phyloP scores from a whole-genome alignment of 2,113 vertebrate genomes.

The Campylorhamphus procurvoides region DNA sequence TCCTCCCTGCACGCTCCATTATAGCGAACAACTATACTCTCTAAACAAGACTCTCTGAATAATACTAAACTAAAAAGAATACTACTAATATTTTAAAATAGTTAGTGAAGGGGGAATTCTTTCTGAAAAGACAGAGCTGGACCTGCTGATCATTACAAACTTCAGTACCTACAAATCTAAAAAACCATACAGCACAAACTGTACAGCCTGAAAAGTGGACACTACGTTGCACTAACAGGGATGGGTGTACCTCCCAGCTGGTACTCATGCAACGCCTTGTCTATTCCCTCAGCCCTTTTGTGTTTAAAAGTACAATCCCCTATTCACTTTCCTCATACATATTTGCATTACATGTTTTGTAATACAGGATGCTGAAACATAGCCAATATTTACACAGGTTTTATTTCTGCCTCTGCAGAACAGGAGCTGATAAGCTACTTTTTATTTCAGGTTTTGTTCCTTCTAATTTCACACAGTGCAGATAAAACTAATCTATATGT shows the following conservation, averaged over 20 bases:
- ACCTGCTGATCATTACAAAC: neutral
- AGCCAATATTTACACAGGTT: slow-evolving; percentile 27
- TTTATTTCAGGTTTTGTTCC: slow-evolving; percentile 51
- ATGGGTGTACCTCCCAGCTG: neutral
- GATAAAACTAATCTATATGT: slow-evolving; percentile 42
- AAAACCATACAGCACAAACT: fast-evolving
- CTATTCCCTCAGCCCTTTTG: neutral
- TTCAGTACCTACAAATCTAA: neutral
- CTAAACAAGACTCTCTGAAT: neutral
- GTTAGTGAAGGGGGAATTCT: fast-evolving
- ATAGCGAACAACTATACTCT: neutral
- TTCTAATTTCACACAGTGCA: slow-evolving; percentile 33
- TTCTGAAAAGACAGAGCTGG: neutral
- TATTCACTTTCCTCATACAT: neutral
- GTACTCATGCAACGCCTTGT: neutral
- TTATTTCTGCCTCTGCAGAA: slow-evolving; percentile 17
- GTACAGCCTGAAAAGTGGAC: neutral
- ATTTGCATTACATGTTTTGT: neutral
- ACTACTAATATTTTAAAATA: neutral
- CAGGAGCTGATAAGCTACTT: slow-evolving; percentile 32
- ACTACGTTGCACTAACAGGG: fast-evolving
- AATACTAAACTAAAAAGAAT: too few species aligned
- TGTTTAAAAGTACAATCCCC: neutral
- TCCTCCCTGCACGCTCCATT: neutral
- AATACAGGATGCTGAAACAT: slow-evolving; percentile 20